Evolutionary conservation across 2,888 invertebrate species (phyloP), one percentile per base, ranked within the genome.

Genomic region (Limnephilus marmoratus): DNA sequence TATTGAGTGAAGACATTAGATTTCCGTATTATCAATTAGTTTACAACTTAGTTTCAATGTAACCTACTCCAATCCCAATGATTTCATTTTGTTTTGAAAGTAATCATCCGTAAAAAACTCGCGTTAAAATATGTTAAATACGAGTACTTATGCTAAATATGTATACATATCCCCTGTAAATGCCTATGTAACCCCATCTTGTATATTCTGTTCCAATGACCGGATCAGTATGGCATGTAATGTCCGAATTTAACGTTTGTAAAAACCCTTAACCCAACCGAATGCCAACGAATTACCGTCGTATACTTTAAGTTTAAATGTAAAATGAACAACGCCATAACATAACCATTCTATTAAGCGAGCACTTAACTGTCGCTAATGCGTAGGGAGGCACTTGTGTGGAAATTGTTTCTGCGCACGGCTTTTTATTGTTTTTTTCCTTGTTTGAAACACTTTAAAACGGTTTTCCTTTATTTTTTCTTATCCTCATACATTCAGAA

Each of bases 231-330:
- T 68, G 68, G 90, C 49, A 81, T 53, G n/a, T 82, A 85, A 90
- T 85, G 85, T 81, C 34, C 81, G 29, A n/a, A 85, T 31, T 85
- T 90, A 31, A 68, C 85, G 85, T 90, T 90, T 90, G 90, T 90
- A 68, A 82, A 85, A 90, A 90, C 37, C 85, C 82, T 90, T 45
- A 83, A 68, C 88, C 88, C 68, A 34, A 34, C 68, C 68, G 31
- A 68, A 88, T 88, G 68, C 68, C 88, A 68, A 88, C 88, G 88
- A 88, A 88, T 88, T 88, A 88, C 68, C 53, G 34, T 31, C 34
- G 87, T 53, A 88, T 53, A 88, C 88, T 88, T 88, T 31, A 88
- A 88, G 37, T 88, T 88, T 53, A 53, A 68, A 68, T 88, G 37
- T 88, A 88, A 88, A 68, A 88, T 88, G 68, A 53, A 88, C 53